phyloP scores from a whole-genome alignment of 2,797 vertebrate genomes.

The Coregonus suidteri region DNA sequence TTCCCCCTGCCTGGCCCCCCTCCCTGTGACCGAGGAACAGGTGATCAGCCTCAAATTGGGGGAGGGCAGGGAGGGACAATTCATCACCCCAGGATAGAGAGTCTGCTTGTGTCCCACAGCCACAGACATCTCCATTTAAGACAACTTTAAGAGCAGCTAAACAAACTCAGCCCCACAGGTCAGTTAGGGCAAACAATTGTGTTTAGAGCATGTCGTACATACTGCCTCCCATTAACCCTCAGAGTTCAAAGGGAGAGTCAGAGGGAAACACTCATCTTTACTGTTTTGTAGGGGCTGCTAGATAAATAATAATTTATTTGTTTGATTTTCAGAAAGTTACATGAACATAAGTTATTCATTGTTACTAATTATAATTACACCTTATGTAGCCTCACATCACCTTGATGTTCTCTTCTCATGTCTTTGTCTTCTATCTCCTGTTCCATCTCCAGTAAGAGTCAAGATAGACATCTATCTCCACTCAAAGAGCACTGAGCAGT shows the following conservation, averaged over 20 bases:
- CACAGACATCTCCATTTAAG: slow-evolving; percentile 60
- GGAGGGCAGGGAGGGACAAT: slow-evolving; percentile 41
- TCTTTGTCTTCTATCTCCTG: background rate
- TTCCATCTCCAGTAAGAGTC: background rate
- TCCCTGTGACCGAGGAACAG: slow-evolving; percentile 64
- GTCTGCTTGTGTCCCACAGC: slow-evolving; percentile 25
- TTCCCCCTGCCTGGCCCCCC: slow-evolving; percentile 41
- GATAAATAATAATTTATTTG: background rate
- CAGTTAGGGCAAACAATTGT: slow-evolving; percentile 40
- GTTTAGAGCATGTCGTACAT: slow-evolving; percentile 27
- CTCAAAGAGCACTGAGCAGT: background rate
- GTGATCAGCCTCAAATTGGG: slow-evolving; percentile 61
- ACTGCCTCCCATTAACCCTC: slow-evolving; percentile 28
- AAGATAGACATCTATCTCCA: background rate
- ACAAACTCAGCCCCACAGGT: slow-evolving; percentile 58
- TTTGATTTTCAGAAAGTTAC: background rate
- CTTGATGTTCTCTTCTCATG: background rate
- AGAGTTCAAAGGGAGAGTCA: slow-evolving; percentile 45
- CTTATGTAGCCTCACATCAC: background rate
- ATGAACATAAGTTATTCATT: background rate
- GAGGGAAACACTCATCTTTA: slow-evolving; percentile 29
- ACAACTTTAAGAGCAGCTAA: slow-evolving; percentile 61
- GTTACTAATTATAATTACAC: background rate
- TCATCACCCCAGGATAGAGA: slow-evolving; percentile 49
- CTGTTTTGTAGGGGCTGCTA: slow-evolving; percentile 5